Conservation (phyloP, 2,797 vertebrate species). For the Cichlasoma orientale region DNA sequence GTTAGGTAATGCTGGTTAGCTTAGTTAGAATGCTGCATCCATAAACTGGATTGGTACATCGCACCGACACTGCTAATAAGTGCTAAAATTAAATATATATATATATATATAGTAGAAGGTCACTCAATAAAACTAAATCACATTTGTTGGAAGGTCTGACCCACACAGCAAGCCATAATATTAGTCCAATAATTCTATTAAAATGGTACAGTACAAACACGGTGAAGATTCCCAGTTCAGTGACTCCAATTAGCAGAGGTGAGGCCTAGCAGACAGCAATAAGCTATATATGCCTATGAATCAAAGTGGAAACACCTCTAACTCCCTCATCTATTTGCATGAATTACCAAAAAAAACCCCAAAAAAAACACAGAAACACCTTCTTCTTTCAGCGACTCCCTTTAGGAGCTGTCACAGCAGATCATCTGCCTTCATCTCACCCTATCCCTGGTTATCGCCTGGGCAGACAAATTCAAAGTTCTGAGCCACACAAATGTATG, state of each 20-base stretch:
- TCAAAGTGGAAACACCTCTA: not conserved
- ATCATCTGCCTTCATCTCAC: too few relatives aligned
- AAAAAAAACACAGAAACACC: too few relatives aligned
- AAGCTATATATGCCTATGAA: not conserved
- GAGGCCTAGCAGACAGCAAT: not conserved
- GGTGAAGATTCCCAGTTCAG: not conserved
- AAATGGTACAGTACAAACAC: not conserved
- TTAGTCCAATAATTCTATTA: not conserved
- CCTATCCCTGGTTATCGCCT: too few relatives aligned
- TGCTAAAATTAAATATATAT: not conserved
- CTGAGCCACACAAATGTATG: not conserved
- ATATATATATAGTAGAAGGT: not conserved
- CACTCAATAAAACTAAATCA: not conserved
- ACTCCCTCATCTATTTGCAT: not conserved
- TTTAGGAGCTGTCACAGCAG: too few relatives aligned
- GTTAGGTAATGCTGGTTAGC: not conserved
- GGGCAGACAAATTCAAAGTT: not conserved
- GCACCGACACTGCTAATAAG: not conserved
- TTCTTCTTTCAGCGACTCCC: too few relatives aligned
- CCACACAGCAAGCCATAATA: not conserved
- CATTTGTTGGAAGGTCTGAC: not conserved
- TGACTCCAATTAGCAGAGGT: not conserved
- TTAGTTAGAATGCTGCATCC: not conserved
- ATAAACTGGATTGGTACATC: not conserved
- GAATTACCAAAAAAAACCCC: not conserved